A percentile compares a stretch with the other conserved stretches of the same genome.
Evolutionary conservation across 2,888 invertebrate genomes (phyloP).

Genomic region (Spialia ferax): DNA sequence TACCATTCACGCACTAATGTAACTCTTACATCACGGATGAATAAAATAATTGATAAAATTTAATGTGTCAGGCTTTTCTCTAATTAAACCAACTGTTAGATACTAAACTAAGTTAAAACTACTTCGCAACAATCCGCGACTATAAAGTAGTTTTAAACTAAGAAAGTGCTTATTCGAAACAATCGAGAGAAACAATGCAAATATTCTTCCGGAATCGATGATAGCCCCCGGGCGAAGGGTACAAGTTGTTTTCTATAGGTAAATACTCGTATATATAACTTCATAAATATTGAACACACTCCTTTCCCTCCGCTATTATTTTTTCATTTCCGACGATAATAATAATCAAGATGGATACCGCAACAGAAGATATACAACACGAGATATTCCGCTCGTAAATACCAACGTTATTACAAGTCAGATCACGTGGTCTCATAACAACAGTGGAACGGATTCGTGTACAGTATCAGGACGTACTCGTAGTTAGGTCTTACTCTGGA

Average conservation of each 20-base stretch:
- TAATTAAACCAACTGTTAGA: no score
- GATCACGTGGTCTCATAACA: neutral
- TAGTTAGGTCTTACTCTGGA: neutral
- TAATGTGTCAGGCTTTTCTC: no score
- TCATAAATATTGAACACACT: neutral
- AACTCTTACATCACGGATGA: no score
- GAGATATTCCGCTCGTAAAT: neutral
- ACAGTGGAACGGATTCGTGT: constrained; percentile 5
- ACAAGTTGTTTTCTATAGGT: no score
- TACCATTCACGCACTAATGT: neutral
- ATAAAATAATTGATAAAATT: no score
- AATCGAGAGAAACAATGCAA: no score
- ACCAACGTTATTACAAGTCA: neutral
- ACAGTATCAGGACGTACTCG: neutral
- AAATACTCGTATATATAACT: neutral
- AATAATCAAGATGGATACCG: constrained; percentile 2
- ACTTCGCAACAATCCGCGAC: no score
- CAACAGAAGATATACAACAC: neutral
- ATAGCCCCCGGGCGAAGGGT: neutral
- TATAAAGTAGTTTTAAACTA: no score
- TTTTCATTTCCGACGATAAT: neutral
- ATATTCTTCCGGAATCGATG: no score
- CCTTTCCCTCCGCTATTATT: neutral
- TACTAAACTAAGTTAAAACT: no score
- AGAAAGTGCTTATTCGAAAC: no score